These are phyloP conservation scores for Anarhynchus alexandrinus DNA, from an alignment of 2,113 vertebrate species.

Conservation along the genomic window DNA sequence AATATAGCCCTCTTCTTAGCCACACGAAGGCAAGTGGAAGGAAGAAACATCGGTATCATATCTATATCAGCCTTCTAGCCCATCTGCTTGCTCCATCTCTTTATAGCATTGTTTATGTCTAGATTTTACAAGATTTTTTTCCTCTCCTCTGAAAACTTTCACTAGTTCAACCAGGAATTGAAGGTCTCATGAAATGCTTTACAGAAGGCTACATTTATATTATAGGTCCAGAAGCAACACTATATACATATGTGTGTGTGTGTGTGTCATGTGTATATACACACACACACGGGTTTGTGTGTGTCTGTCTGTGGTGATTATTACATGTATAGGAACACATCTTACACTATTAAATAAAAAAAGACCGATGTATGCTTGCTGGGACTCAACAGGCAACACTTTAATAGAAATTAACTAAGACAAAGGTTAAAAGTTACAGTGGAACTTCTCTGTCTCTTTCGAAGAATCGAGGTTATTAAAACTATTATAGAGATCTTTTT, in stretches of 20 bases:
- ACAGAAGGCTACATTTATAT: background rate
- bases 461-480: background rate
- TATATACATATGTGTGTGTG: fast-evolving
- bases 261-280: fast-evolving
- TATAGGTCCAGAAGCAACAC: background rate
- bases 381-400: background rate
- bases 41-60: background rate
- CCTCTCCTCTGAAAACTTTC: background rate
- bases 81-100: background rate
- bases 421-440: background rate
- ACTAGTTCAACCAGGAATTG: background rate
- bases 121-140: background rate
- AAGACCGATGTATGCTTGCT: background rate
- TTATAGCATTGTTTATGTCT: background rate
- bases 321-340: background rate
- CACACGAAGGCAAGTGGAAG: background rate
- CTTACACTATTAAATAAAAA: background rate
- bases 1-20: background rate
- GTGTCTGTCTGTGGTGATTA: background rate
- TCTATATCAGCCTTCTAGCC: background rate
- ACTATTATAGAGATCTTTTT: background rate
- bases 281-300: background rate
- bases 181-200: background rate
- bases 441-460: background rate
- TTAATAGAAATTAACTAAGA: background rate